Conservation (phyloP, 2,888 invertebrate species). For the Drosophila mercatorum region DNA sequence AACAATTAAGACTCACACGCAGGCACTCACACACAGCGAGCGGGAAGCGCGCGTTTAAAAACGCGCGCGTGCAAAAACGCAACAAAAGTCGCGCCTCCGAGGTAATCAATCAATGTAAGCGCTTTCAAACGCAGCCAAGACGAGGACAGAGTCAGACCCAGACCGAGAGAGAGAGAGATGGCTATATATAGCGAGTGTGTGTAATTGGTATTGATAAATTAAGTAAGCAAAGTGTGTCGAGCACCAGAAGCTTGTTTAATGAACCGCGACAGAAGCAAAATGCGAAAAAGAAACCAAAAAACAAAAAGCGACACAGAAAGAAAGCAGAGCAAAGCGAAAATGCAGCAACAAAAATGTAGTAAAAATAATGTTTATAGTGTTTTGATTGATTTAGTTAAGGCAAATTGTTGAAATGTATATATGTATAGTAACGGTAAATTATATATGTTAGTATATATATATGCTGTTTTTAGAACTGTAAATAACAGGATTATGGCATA, state of each 20-base stretch:
- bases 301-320: constrained; percentile 11
- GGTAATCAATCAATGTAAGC: constrained; percentile 78
- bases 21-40: constrained; percentile 28
- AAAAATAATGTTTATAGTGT: neutral
- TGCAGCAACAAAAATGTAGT: neutral
- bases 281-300: neutral
- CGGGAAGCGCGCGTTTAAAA: constrained; percentile 47
- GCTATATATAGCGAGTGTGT: constrained; percentile 11
- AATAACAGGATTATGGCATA: neutral
- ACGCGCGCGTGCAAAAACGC: constrained; percentile 63
- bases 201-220: constrained; percentile 75
- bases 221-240: constrained; percentile 57
- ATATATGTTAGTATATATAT: neutral
- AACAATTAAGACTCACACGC: constrained; percentile 67
- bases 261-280: constrained; percentile 41
- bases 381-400: constrained; percentile 2
- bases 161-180: constrained; percentile 1
- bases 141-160: neutral
- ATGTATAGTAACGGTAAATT: neutral
- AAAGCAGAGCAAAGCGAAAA: neutral
- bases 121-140: constrained; percentile 47
- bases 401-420: neutral
- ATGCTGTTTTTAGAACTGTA: neutral
- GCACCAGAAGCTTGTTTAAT: constrained; percentile 47
- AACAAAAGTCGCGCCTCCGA: constrained; percentile 71